Evolutionary conservation across 2,797 vertebrate species (phyloP), one percentile per base, ranked within the genome.

Genomic region (Characodon lateralis): DNA sequence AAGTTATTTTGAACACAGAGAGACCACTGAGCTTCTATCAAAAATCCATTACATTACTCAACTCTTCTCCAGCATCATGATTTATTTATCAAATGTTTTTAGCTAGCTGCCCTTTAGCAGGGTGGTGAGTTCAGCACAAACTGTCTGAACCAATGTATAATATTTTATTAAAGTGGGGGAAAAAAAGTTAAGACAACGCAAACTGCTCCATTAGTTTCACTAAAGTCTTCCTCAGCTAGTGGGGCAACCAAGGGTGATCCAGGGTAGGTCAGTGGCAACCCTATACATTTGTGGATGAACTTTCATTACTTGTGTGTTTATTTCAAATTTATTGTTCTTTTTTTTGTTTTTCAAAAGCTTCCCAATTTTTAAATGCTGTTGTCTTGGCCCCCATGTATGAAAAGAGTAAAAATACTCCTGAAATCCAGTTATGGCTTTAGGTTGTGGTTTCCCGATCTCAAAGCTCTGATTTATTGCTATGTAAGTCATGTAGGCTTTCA

Each of bases 1-100:
- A 41, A 46, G 41, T 26, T 69, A 4, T 48, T 69, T 6, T 24
- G 26, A 69, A 69, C 41, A 7, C 41, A 1, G 5, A 7, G 43
- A 69, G 28, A 39, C 22, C 66, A 26, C 24, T 46, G 24, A 43
- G 41, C 66, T 46, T 46, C 66, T 69, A 69, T 69, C 24, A 46
- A 63, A 12, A 65, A 55, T 24, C 6, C 55, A 69, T 73, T 5
- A 65, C 6, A 66, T 73, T 41, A 53, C 26, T 46, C 35, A n/a
- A 26, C 31, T 65, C 31, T 68, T 22, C 50, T 79, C 1, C 65
- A 59, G 20, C 55, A 6, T 56, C 3, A 1, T 26, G 31, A 53
- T 66, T 72, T 61, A 50, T 66, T 80, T 43, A 68, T 43, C 9
- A 68, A 69, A 69, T 69, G 5, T 46, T 43, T 68, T 68, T 66